Conservation (phyloP, 2,797 vertebrate genomes). For the Tolypeutes matacus region DNA sequence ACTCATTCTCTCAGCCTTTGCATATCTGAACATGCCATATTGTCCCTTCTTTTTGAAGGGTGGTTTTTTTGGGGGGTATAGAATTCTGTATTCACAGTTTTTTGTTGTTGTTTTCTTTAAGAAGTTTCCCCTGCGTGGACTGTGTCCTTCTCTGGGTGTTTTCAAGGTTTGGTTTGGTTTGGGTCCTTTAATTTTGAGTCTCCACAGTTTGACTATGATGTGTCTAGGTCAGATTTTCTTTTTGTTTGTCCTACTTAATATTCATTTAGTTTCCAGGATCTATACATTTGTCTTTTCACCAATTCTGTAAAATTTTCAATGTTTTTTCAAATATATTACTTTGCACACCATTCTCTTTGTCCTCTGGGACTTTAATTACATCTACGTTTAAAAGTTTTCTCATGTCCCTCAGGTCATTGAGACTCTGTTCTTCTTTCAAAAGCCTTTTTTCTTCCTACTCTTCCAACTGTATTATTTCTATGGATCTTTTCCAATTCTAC, state of each 20-base stretch:
- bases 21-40: not conserved
- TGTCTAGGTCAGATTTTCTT: not conserved
- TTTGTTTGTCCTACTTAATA: not conserved
- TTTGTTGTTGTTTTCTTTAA: not conserved
- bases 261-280: not conserved
- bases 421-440: not conserved
- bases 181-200: not conserved
- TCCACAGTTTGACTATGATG: fast-evolving
- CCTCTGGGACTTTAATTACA: not conserved
- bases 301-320: not conserved
- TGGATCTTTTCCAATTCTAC: not conserved
- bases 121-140: not conserved
- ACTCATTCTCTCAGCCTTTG: not conserved
- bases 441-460: not conserved
- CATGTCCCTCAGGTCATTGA: not conserved
- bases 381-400: not conserved
- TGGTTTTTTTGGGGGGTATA: not conserved
- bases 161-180: not conserved
- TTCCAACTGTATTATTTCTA: not conserved
- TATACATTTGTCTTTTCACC: not conserved
- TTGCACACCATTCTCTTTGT: too few relatives aligned
- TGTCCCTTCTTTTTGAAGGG: not conserved
- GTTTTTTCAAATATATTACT: not conserved
- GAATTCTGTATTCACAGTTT: not conserved
- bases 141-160: not conserved